These are phyloP conservation scores for Lutjanus argentimaculatus DNA, from an alignment of 2,797 vertebrate genomes.

Conservation along the genomic window DNA sequence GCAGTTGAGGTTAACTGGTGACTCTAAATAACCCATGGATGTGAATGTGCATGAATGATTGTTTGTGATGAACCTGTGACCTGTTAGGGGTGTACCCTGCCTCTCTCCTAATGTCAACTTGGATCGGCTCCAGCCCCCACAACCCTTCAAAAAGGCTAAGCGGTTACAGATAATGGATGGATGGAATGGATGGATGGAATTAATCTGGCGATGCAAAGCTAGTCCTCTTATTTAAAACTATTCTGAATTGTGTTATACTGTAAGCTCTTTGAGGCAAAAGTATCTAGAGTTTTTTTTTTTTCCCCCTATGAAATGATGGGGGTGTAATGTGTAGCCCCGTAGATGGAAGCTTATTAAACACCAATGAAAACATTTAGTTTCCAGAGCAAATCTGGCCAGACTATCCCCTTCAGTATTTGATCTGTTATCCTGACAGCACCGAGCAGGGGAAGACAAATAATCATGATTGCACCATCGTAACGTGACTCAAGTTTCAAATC, in stretches of 20 bases:
- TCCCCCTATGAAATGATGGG: not conserved
- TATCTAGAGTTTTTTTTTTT: not conserved
- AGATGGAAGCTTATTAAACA: conserved; percentile 39
- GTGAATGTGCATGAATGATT: too few species aligned
- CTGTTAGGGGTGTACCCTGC: too few species aligned
- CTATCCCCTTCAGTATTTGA: conserved; percentile 21
- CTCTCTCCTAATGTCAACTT: too few species aligned
- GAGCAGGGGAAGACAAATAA: conserved; percentile 19
- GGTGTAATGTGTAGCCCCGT: conserved; percentile 6
- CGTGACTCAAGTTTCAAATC: conserved; percentile 18
- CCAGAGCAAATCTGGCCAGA: conserved; percentile 42
- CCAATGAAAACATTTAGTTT: conserved; percentile 43
- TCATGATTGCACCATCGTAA: conserved; percentile 5
- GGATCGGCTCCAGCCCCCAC: too few species aligned
- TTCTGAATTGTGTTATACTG: not conserved
- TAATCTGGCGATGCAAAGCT: too few species aligned
- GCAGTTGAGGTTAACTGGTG: too few species aligned
- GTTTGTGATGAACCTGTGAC: too few species aligned
- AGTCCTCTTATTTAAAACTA: not conserved
- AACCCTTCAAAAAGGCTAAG: too few species aligned
- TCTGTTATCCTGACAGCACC: conserved; percentile 19
- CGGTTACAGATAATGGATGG: too few species aligned
- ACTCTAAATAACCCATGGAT: too few species aligned
- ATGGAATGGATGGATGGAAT: too few species aligned
- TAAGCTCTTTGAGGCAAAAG: not conserved